Conservation (phyloP, 2,797 vertebrate species). For the Betta splendens region DNA sequence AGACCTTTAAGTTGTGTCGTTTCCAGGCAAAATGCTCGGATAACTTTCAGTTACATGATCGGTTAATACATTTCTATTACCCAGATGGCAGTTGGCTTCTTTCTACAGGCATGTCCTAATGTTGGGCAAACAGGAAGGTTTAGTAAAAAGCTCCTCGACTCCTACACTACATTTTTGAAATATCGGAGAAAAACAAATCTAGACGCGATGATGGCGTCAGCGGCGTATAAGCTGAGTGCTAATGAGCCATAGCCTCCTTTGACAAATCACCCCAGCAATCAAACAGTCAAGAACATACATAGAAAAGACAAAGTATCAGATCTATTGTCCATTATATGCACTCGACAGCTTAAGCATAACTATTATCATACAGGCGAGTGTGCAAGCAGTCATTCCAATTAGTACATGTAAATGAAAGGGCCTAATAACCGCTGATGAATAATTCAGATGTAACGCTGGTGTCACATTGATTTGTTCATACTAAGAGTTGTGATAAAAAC, state of each 20-base stretch:
- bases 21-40: conserved; percentile 14
- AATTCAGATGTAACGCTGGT: conserved; percentile 65
- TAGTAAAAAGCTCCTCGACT: too few species aligned
- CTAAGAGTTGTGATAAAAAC: conserved; percentile 65
- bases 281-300: conserved; percentile 26
- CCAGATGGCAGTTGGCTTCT: neutral
- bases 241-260: conserved; percentile 22
- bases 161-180: neutral
- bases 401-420: conserved; percentile 72
- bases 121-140: neutral
- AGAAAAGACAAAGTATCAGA: conserved; percentile 34
- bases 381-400: conserved; percentile 65
- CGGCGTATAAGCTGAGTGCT: conserved; percentile 6
- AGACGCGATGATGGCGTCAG: neutral
- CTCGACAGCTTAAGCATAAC: conserved; percentile 67
- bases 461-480: conserved; percentile 69
- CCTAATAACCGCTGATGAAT: conserved; percentile 68
- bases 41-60: conserved; percentile 42
- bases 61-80: neutral
- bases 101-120: neutral
- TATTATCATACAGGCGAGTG: conserved; percentile 50
- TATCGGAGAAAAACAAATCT: too few species aligned
- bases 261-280: conserved; percentile 32
- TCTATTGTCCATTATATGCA: conserved; percentile 45
- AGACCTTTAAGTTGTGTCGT: conserved; percentile 22